These are phyloP conservation scores for Rhamnusium bicolor DNA, from an alignment of 2,888 invertebrate genomes.

Conservation along the genomic window DNA sequence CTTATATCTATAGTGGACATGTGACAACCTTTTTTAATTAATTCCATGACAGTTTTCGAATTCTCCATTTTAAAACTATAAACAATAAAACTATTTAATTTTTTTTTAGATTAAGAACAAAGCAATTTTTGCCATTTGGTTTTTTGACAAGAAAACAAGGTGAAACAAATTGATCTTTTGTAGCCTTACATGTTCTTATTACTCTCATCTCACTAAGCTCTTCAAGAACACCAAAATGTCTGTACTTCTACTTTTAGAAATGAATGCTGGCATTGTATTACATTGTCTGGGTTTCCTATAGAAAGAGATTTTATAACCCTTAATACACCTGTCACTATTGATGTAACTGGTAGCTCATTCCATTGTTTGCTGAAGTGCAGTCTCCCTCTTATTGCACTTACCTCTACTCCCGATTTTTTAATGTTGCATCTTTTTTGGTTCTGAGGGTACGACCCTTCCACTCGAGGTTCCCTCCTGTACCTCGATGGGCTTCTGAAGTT, in stretches of 20 bases:
- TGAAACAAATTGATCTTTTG: not conserved
- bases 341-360: not conserved
- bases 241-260: not conserved
- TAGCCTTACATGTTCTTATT: not conserved
- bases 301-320: not conserved
- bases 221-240: not conserved
- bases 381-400: not conserved
- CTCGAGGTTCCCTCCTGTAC: conserved; percentile 4
- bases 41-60: not conserved
- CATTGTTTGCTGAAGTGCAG: not conserved
- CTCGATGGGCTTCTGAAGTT: conserved; percentile 10
- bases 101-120: conserved; percentile 19
- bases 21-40: conserved; percentile 7
- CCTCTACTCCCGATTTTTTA: not conserved
- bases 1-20: conserved; percentile 19
- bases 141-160: not conserved
- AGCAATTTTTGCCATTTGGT: not conserved
- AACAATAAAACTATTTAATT: conserved; percentile 22
- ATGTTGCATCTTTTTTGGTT: not conserved
- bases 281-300: not conserved
- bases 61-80: conserved; percentile 40
- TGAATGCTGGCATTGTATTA: not conserved
- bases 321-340: not conserved
- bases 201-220: not conserved
- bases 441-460: not conserved